Conservation (phyloP, 1,140 invertebrate species). For the Ptiloglossa arizonensis region DNA sequence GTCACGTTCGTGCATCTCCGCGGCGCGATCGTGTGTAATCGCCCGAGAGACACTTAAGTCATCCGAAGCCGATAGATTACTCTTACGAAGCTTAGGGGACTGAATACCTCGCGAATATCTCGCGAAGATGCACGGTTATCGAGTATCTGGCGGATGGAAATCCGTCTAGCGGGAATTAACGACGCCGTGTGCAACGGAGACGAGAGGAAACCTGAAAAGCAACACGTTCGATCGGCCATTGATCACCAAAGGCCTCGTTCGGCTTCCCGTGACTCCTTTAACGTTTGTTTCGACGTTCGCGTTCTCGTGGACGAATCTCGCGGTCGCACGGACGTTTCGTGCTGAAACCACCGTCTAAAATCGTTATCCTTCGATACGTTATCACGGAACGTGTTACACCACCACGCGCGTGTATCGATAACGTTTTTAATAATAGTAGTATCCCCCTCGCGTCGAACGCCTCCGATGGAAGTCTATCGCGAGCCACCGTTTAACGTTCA, state of each 20-base stretch:
- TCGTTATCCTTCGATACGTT: not conserved
- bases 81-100: too few species aligned
- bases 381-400: not conserved
- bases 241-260: conserved; percentile 10
- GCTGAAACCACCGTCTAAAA: too few species aligned
- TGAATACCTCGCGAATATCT: not conserved
- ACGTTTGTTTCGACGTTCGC: not conserved
- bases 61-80: too few species aligned
- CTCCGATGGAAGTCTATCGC: not conserved
- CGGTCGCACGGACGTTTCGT: too few species aligned
- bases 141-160: not conserved
- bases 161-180: not conserved
- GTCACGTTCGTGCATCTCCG: too few species aligned
- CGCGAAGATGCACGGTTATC: not conserved
- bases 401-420: not conserved
- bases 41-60: too few species aligned
- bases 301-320: too few species aligned
- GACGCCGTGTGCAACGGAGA: too few species aligned
- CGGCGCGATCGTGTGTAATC: too few species aligned
- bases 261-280: not conserved
- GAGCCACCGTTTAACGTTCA: not conserved
- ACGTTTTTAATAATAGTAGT: not conserved
- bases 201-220: conserved; percentile 21
- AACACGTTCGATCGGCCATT: conserved; percentile 36
- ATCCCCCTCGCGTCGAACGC: too few species aligned